phyloP scores from a whole-genome alignment of 2,888 invertebrate genomes.

The Apoda limacodes region DNA sequence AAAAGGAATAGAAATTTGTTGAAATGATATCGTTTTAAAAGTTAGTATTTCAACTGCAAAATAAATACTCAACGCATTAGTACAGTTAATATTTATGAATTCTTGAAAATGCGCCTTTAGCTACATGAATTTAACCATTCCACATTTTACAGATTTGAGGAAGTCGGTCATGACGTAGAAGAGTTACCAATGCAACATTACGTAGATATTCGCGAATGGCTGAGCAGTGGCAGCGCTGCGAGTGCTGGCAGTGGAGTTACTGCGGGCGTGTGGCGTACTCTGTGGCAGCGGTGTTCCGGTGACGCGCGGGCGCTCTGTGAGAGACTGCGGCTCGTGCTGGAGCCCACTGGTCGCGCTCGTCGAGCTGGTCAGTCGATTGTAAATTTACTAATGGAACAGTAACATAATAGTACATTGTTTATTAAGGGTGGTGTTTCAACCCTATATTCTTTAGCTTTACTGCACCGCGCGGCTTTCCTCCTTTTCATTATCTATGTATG shows the following conservation, averaged over 20 bases:
- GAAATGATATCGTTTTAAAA: no score
- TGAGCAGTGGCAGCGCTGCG: constrained; percentile 24
- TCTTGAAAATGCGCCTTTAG: no score
- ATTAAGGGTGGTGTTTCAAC: neutral
- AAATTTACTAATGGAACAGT: neutral
- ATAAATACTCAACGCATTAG: no score
- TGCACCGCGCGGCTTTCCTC: no score
- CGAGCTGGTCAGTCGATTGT: constrained; percentile 69
- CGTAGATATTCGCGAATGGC: constrained; percentile 39
- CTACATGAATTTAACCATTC: no score
- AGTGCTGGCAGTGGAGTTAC: constrained; percentile 23
- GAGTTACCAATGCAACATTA: constrained; percentile 43
- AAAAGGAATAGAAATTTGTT: no score
- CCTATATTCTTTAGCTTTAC: no score
- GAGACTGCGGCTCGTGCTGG: constrained; percentile 91
- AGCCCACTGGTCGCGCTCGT: constrained; percentile 94
- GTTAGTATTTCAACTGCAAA: no score
- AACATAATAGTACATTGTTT: neutral
- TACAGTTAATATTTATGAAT: no score
- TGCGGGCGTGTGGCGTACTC: constrained; percentile 73
- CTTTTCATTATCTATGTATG: no score
- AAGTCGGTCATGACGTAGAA: constrained; percentile 25
- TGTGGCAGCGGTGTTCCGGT: constrained; percentile 65
- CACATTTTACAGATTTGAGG: constrained; percentile 29
- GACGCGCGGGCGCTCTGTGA: constrained; percentile 79